Evolutionary conservation across 2,797 vertebrate species (phyloP), one percentile per base, ranked within the genome.

Genomic region (Odontamblyopus lacepedii): DNA sequence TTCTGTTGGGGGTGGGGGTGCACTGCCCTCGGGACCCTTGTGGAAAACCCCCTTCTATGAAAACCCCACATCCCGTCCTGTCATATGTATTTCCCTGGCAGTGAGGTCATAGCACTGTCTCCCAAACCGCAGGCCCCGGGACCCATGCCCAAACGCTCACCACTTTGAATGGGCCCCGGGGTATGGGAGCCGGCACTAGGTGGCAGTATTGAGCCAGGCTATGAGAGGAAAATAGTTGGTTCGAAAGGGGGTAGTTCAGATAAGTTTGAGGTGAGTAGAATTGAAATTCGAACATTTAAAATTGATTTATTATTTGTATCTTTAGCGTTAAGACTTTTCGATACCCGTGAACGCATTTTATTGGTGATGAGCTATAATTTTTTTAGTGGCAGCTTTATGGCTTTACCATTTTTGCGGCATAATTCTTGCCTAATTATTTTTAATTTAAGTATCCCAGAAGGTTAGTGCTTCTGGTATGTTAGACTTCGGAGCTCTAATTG

Each of bases 161-260:
- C 66, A n/a, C 23, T 71, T 41, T 11, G 63, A 65, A 68, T 71
- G 29, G 44, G 63, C 51, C 51, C 16, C 2, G 18, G 16, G 59
- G 78, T 32, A 69, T 0, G 1, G 3, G 16, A 60, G 32, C 0
- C 0, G 67, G 82, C 94, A 92, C 94, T 92, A 84, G 94, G 93
- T 89, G 93, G 91, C 88, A 92, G 88, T 93, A 83, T 94, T 94
- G 92, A 94, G 93, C 94, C 87, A 91, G 82, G 80, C 18, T 67
- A 5, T 53, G 19, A 0, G 9, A 44, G n/a, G 16, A 19, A n/a
- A 27, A 19, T 7, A 53, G 27, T 18, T 62, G 30, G 15, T 1
- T 8, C 0, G 26, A 51, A 18, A 55, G 18, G 65, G 48, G 48
- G 44, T 5, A 55, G 50, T 48, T 29, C 15, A 23, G 16, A 19